phyloP scores from a whole-genome alignment of 2,888 invertebrate genomes.

The Ptycholaimellus sp. region DNA sequence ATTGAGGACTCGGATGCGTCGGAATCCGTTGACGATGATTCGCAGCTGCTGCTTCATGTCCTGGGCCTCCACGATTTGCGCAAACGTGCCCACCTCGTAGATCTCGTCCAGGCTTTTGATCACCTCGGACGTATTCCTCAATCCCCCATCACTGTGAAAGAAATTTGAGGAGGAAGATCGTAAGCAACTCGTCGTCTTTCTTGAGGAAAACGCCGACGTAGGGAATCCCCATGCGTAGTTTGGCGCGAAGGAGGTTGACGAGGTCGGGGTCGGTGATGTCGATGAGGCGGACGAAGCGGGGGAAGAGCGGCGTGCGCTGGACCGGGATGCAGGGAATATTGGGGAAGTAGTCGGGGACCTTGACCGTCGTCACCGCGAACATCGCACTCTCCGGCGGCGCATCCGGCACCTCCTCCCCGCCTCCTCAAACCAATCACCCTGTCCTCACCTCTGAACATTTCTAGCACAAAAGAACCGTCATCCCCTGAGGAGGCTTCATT shows the following conservation, averaged over 20 bases:
- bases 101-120: slow-evolving; percentile 60
- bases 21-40: slow-evolving; percentile 75
- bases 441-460: background rate
- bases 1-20: slow-evolving; percentile 33
- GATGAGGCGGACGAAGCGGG: slow-evolving; percentile 84
- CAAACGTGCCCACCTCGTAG: slow-evolving; percentile 74
- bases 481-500: background rate
- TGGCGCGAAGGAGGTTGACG: slow-evolving; percentile 64
- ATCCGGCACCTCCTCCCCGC: too few relatives aligned
- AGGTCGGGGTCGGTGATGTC: slow-evolving; percentile 48
- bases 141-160: slow-evolving; percentile 5
- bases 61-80: slow-evolving; percentile 85
- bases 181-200: slow-evolving; percentile 51
- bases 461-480: background rate
- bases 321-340: slow-evolving; percentile 82
- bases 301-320: slow-evolving; percentile 79
- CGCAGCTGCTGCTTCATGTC: slow-evolving; percentile 68
- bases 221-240: slow-evolving; percentile 80
- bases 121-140: slow-evolving; percentile 54
- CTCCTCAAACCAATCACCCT: background rate
- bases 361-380: slow-evolving; percentile 53
- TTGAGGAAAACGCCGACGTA: slow-evolving; percentile 91
- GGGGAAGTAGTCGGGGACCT: slow-evolving; percentile 86
- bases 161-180: slow-evolving; percentile 3
- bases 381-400: too few relatives aligned